Base-by-base conservation (phyloP, 2,113 vertebrate genomes). In the Sorex araneus region DNA sequence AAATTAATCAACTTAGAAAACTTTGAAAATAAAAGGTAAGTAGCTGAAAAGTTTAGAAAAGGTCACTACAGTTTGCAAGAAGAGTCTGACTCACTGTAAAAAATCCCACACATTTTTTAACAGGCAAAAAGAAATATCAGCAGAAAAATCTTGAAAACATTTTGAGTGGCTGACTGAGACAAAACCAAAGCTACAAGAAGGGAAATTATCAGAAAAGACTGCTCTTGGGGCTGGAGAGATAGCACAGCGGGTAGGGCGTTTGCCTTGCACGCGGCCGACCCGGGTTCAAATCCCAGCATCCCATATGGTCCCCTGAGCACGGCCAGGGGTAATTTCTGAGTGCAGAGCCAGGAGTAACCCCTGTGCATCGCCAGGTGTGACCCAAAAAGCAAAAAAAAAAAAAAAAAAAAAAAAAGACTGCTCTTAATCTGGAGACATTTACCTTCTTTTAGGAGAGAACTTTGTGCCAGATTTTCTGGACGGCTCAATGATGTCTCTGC, bases 1-100 rank as follows among this genome's bases (percentile, higher is more conserved):
- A 50, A 81, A 73, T 73, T 81, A 87, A 9, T 10, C 21, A 75
- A 74, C 0, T 69, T 57, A 28, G 64, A 84, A n/a, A 91, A 81
- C 32, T 66, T 75, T 78, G 87, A 71, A 92, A 76, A n/a, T 25
- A 83, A 85, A 78, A 64, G 16, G 78, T 32, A 91, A 93, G 32
- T 50, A 84, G 10, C 2, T 7, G 1, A 16, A 64, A 93, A 28
- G 25, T 19, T 75, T 1, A 50, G 47, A 7, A 92, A 89, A 77
- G 47, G 43, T 81, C 80, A 74, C 23, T 54, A 8, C 0, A 40
- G 54, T 87, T 83, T 66, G 19, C n/a, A 34, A 89, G 73, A 96
- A 92, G 19, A 70, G 40, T 85, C 57, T 96, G 90, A 91, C 69
- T 94, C 47, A 84, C 32, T 6, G 6, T 5, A 45, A 76, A 16